Evolutionary conservation across 2,797 vertebrate species (phyloP), one percentile per base, ranked within the genome.

Genomic region (Muraenolepis orangiensis): DNA sequence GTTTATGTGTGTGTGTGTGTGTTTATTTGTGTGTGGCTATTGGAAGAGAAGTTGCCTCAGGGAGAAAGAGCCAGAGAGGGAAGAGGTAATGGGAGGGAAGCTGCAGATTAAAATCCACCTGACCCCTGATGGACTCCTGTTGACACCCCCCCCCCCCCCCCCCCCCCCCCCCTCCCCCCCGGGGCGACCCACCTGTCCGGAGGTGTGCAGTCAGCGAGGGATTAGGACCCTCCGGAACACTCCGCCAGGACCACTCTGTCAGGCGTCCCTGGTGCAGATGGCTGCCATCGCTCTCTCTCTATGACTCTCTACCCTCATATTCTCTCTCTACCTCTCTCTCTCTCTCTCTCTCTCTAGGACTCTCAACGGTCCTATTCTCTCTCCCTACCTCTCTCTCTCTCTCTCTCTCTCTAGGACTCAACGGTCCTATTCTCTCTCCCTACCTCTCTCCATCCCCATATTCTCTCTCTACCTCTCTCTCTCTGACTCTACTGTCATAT

Each of bases 161-260:
- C 83, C 72, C 77, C 83, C 74, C 13, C 23, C 61, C 61, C 87
- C 90, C 75, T 78, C 77, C 81, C 91, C 92, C 91, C 75, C 84
- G 91, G 94, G 91, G 94, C 78, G 70, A 87, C 91, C 76, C 69
- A 81, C 86, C 91, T 84, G 83, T 89, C 91, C 90, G 87, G 88
- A 90, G 91, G 86, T 92, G 91, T 88, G 87, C 80, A 90, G 91
- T 91, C 87, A 46, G 18, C 82, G 88, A 89, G 85, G 91, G 89
- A 90, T 90, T 83, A 90, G 89, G 90, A 86, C 67, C 23, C 91
- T 83, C 88, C 87, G 89, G 91, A 94, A 93, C 77, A 85, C 91
- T 92, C 93, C 88, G 91, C 94, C 93, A 95, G 93, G 93, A 85
- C 90, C 91, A 87, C 91, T 94, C 93, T 93, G 91, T 92, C 92